phyloP scores from a whole-genome alignment of 2,888 invertebrate species.

The Scrobipalpa costella region DNA sequence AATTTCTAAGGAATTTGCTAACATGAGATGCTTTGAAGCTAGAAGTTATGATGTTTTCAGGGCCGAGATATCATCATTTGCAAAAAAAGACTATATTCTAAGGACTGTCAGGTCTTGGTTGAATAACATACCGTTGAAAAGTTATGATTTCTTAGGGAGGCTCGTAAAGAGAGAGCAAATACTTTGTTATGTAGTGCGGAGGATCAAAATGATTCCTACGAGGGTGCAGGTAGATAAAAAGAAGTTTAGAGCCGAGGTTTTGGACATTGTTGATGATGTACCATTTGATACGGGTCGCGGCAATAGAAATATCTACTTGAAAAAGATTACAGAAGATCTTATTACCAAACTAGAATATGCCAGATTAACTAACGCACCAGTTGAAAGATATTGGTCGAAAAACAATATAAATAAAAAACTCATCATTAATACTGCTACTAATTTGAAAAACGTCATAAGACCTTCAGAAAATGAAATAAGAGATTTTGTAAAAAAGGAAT shows the following conservation, averaged over 20 bases:
- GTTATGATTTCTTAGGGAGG: slow-evolving; percentile 35
- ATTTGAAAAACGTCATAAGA: slow-evolving; percentile 35
- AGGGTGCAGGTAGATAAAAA: slow-evolving; percentile 36
- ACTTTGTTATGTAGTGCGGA: slow-evolving; percentile 37
- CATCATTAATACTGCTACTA: slow-evolving; percentile 13
- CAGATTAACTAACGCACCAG: slow-evolving; percentile 23
- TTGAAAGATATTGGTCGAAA: slow-evolving; percentile 7
- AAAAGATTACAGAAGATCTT: slow-evolving; percentile 45
- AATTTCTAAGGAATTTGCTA: neutral
- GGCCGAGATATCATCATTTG: slow-evolving; percentile 25
- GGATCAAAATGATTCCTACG: slow-evolving; percentile 40
- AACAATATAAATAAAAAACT: slow-evolving; percentile 26
- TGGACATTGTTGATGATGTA: slow-evolving; percentile 45
- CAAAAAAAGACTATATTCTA: slow-evolving; percentile 35
- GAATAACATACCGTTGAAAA: slow-evolving; percentile 42
- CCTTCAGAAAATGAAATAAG: slow-evolving; percentile 47
- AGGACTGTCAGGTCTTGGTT: slow-evolving; percentile 49
- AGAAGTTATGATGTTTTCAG: slow-evolving; percentile 20
- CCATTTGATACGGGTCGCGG: slow-evolving; percentile 41
- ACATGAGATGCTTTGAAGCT: neutral
- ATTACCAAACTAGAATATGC: slow-evolving; percentile 36
- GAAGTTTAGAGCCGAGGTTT: slow-evolving; percentile 41
- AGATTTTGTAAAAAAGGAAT: slow-evolving; percentile 42
- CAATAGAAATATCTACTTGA: slow-evolving; percentile 42
- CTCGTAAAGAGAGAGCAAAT: slow-evolving; percentile 39